phyloP scores from a whole-genome alignment of 2,113 vertebrate species.

The Sigmodon hispidus region DNA sequence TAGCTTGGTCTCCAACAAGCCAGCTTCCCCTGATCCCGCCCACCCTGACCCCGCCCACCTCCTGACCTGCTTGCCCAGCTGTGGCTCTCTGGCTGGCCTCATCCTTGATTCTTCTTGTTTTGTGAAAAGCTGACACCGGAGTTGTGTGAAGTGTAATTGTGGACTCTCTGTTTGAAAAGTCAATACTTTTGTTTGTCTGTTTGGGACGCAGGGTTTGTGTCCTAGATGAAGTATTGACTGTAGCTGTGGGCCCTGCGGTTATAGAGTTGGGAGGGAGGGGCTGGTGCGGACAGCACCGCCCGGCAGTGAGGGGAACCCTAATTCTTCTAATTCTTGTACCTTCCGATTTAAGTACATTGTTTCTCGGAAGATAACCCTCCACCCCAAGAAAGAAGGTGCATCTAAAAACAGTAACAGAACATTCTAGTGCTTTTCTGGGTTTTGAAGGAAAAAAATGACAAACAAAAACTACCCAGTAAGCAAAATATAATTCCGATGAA shows the following conservation, averaged over 20 bases:
- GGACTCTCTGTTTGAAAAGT: constrained; percentile 63
- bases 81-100: constrained; percentile 44
- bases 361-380: constrained; percentile 29
- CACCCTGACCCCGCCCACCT: constrained; percentile 22
- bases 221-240: neutral
- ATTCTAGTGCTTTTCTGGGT: neutral
- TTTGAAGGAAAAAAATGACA: neutral
- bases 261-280: neutral
- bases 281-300: rapidly evolving
- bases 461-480: constrained; percentile 19
- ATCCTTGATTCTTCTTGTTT: neutral
- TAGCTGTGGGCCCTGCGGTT: neutral
- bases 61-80: neutral
- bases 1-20: constrained; percentile 77
- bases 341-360: neutral
- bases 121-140: constrained; percentile 51
- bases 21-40: constrained; percentile 73
- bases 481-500: constrained; percentile 62
- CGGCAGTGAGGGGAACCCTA: neutral
- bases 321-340: neutral
- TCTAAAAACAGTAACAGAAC: neutral
- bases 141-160: neutral
- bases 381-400: neutral
- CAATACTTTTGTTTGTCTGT: constrained; percentile 53
- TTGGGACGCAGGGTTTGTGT: constrained; percentile 69